These are phyloP conservation scores for Acanthosoma haemorrhoidale DNA, from an alignment of 2,888 invertebrate genomes.

Conservation along the genomic window DNA sequence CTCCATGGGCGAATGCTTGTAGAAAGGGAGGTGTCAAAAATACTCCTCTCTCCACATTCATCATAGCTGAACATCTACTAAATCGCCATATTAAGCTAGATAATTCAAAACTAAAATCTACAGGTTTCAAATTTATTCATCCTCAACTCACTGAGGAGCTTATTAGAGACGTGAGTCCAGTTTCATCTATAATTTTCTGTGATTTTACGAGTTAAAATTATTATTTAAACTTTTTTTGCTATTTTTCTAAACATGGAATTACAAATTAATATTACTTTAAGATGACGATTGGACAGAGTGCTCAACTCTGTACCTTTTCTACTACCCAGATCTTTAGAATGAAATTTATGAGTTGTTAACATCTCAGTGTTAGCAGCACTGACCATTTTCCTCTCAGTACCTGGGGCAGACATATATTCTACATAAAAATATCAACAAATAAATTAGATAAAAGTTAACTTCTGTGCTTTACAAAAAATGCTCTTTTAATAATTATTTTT, in stretches of 20 bases:
- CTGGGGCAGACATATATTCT: too few species aligned
- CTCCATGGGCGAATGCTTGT: constrained; percentile 86
- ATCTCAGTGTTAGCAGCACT: too few species aligned
- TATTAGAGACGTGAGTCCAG: constrained; percentile 55
- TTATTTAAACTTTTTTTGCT: not conserved
- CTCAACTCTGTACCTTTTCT: too few species aligned
- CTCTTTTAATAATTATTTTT: not conserved
- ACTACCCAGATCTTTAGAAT: too few species aligned
- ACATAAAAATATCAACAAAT: too few species aligned
- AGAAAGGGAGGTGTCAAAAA: constrained; percentile 66
- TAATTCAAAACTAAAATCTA: constrained; percentile 57
- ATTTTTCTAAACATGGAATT: too few species aligned
- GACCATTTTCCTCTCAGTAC: too few species aligned
- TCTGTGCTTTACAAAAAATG: too few species aligned
- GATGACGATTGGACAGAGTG: too few species aligned
- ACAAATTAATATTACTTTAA: too few species aligned
- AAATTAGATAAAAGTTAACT: too few species aligned
- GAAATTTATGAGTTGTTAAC: too few species aligned
- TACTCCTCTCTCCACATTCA: constrained; percentile 82
- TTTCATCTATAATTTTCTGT: constrained; percentile 2
- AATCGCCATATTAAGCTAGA: constrained; percentile 74
- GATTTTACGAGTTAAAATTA: not conserved
- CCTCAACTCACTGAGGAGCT: constrained; percentile 59
- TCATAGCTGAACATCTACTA: constrained; percentile 74
- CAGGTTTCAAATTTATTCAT: constrained; percentile 57